A percentile compares a stretch with the other conserved stretches of the same genome.
Conservation (phyloP, 1,140 invertebrate genomes). For the Propsilocerus akamusi region DNA sequence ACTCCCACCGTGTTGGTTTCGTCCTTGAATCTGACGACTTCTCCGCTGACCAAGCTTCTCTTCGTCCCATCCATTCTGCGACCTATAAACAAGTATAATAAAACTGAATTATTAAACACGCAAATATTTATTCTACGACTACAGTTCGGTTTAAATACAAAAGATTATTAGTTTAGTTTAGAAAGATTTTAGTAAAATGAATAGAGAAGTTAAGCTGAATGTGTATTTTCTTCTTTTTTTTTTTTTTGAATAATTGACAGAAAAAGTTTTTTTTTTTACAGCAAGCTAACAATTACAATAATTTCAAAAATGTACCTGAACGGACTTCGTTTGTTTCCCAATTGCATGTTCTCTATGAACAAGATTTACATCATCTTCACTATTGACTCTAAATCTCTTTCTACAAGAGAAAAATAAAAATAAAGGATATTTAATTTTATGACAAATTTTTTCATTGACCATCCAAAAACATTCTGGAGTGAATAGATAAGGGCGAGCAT, state of each 20-base stretch:
- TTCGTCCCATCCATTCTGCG: constrained; percentile 45
- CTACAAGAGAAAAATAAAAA: constrained; percentile 31
- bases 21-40: constrained; percentile 36
- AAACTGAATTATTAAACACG: no score
- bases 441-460: no score
- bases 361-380: constrained; percentile 48
- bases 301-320: constrained; percentile 29
- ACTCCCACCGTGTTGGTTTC: constrained; percentile 48
- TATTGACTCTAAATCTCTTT: constrained; percentile 53
- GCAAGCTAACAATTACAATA: not conserved
- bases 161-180: not conserved
- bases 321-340: constrained; percentile 45
- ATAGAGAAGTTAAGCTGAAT: not conserved
- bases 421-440: constrained; percentile 5
- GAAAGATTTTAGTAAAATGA: not conserved
- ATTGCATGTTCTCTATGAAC: constrained; percentile 39
- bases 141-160: not conserved
- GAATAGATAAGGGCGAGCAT: no score
- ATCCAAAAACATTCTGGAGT: no score
- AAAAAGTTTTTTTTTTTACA: not conserved
- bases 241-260: not conserved
- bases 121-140: no score
- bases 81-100: constrained; percentile 13
- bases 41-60: constrained; percentile 62
- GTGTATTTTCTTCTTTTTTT: not conserved